Evolutionary conservation across 2,797 vertebrate species (phyloP).

Genomic region (Micrastur ruficollis): DNA sequence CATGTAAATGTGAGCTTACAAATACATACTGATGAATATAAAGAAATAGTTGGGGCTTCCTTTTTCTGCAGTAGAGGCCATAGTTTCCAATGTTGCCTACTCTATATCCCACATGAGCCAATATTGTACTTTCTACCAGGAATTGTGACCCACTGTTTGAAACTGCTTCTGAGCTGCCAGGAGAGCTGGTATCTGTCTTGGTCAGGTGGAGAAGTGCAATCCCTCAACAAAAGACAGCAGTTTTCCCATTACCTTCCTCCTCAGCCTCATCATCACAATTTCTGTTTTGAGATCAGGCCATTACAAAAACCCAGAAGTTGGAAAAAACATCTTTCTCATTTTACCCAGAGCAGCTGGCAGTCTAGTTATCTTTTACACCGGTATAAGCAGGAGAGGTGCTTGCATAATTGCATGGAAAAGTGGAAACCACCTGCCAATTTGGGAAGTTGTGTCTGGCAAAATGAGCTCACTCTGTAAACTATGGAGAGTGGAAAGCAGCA

Average conservation of each 20-base stretch:
- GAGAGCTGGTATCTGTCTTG: not conserved
- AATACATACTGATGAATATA: not conserved
- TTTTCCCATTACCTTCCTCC: not conserved
- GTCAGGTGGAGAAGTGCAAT: not conserved
- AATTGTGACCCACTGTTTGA: not conserved
- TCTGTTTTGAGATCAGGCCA: not conserved
- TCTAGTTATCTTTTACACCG: not conserved
- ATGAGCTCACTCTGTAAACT: not conserved
- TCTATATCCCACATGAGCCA: not conserved
- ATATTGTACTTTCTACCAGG: not conserved
- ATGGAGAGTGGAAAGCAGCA: not conserved
- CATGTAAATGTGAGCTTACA: not conserved
- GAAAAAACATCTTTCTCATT: not conserved
- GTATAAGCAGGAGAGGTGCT: not conserved
- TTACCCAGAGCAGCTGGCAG: not conserved
- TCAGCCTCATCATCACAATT: not conserved
- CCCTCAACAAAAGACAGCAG: not conserved
- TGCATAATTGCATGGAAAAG: constrained; percentile 15
- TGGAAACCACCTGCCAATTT: not conserved
- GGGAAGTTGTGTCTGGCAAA: constrained; percentile 24
- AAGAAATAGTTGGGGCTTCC: not conserved
- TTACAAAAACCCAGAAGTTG: not conserved
- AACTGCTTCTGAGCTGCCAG: not conserved
- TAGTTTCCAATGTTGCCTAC: not conserved
- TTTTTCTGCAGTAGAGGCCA: not conserved